Base-by-base conservation (phyloP, 2,888 invertebrate genomes). In the Euplagia quadripunctaria region DNA sequence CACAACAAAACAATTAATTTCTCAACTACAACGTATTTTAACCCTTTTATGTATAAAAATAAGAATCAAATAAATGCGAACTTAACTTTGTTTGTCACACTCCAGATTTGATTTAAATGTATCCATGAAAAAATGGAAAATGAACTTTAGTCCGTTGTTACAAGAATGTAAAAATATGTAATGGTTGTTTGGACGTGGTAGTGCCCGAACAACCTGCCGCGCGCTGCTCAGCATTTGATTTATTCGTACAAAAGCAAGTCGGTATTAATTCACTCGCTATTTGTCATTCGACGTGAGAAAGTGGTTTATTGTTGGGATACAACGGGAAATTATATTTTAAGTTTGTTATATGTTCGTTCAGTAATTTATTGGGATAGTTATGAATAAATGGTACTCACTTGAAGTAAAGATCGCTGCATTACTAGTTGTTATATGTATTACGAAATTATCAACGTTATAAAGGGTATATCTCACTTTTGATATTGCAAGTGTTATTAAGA, bases 201-300 rank as follows among this genome's bases (percentile, higher is more conserved):
- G 84, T 82, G 86, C 86, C 87, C 83, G 83, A 86, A 86, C 85
- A 87, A 88, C 92, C 91, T 92, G 84, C 81, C 79, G 93, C 82
- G 91, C 86, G 86, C 85, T 89, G 89, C 89, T 89, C 90, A 87
- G 87, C 83, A 85, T 90, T 92, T 93, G 93, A 93, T 93, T 93
- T 93, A 93, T 92, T 83, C 87, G 82, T 87, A 92, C 91, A 87
- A 91, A 90, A 87, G 86, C 84, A 65, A 82, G 85, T 89, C 86
- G 86, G 91, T 92, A 93, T 94, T 94, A 93, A 93, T 94, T 93
- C 94, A 91, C 89, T 89, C 85, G 92, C 91, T 91, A 94, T 94
- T 94, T 94, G 94, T 94, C 94, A 92, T 92, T 90, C 87, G 84
- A 93, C 88, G 93, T 92, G 93, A 92, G 94, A 94, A 93, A 94